Evolutionary conservation across 2,113 vertebrate species (phyloP).

Genomic region (Anhinga anhinga): DNA sequence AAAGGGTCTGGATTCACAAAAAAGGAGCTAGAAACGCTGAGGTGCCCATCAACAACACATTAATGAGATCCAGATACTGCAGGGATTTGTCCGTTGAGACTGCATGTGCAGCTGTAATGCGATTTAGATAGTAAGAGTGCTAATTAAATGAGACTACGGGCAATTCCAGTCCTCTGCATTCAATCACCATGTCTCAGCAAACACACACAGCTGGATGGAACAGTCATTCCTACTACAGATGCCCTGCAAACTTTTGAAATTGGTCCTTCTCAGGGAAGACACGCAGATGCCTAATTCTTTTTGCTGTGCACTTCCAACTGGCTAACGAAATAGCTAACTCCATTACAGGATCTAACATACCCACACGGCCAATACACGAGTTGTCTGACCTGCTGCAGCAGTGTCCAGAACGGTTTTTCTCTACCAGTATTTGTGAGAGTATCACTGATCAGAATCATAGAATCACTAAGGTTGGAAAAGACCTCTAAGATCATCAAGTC

Average conservation of each 20-base stretch:
- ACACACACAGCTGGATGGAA: not conserved
- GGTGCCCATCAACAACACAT: not conserved
- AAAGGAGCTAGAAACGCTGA: not conserved
- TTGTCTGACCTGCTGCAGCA: not conserved
- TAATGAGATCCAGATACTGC: not conserved
- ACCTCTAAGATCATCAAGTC: too few species aligned
- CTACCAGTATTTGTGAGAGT: not conserved
- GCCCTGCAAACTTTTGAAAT: not conserved
- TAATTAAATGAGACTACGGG: not conserved
- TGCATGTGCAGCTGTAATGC: not conserved
- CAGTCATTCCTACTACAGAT: not conserved
- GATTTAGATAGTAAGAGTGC: not conserved
- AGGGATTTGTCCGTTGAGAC: not conserved
- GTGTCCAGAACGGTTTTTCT: not conserved
- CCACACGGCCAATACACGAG: rapidly evolving
- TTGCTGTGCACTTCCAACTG: not conserved
- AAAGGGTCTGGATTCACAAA: not conserved
- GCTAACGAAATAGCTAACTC: not conserved
- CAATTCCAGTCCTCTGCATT: too few species aligned
- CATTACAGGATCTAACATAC: not conserved
- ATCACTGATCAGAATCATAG: not conserved
- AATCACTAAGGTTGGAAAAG: too few species aligned
- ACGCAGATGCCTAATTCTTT: not conserved
- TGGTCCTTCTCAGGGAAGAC: not conserved
- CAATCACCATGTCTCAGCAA: not conserved